Conservation (phyloP, 2,113 vertebrate species). For the Muntiacus muntjak region DNA sequence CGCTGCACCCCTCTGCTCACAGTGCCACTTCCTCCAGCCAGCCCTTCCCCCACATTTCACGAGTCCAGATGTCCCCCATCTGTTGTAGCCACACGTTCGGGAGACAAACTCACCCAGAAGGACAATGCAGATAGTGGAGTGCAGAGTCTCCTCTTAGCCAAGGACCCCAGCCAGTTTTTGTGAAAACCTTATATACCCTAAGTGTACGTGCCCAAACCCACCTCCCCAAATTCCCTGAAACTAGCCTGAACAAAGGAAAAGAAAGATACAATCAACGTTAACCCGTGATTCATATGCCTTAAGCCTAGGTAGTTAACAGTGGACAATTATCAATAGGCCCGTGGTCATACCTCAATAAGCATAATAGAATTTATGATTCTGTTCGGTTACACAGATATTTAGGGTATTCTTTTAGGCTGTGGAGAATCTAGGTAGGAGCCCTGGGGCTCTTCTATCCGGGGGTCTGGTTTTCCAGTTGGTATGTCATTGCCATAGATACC, state of each 20-base stretch:
- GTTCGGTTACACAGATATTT: not conserved
- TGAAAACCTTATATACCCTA: not conserved
- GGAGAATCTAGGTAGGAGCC: not conserved
- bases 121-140: not conserved
- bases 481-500: not conserved
- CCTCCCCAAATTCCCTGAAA: not conserved
- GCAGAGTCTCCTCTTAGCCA: not conserved
- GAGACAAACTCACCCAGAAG: not conserved
- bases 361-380: not conserved
- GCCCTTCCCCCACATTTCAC: not conserved
- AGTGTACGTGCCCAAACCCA: not conserved
- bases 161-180: not conserved
- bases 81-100: not conserved
- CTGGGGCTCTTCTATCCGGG: not conserved
- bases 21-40: not conserved
- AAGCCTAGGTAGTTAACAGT: not conserved
- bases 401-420: not conserved
- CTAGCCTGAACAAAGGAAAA: not conserved
- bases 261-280: not conserved
- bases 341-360: not conserved
- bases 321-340: not conserved
- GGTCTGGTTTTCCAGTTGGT: not conserved
- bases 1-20: not conserved
- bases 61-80: not conserved
- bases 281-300: not conserved